These are phyloP conservation scores for Dysmachus trigonus DNA, from an alignment of 2,888 invertebrate genomes.

Conservation along the genomic window DNA sequence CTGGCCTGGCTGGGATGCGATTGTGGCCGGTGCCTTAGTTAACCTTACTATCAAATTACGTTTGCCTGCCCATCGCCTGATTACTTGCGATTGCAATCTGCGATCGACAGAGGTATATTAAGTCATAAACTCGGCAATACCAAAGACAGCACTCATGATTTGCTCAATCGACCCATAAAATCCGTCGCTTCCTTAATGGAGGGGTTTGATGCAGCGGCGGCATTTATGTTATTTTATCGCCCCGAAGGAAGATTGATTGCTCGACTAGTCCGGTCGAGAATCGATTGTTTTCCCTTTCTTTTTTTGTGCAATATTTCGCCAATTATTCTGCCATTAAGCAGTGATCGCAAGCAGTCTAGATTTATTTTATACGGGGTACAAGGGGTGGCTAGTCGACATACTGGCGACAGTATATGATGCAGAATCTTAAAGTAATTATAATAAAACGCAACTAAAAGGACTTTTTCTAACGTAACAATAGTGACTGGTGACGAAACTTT, in stretches of 20 bases:
- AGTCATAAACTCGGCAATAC: slow-evolving; percentile 7
- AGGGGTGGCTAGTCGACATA: not conserved
- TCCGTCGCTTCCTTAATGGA: slow-evolving; percentile 4
- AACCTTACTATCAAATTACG: not conserved
- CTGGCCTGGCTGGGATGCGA: not conserved
- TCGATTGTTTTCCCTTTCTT: not conserved
- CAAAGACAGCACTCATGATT: slow-evolving; percentile 10
- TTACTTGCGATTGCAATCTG: not conserved
- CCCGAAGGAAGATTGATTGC: not conserved
- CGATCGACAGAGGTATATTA: slow-evolving; percentile 9
- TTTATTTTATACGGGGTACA: not conserved
- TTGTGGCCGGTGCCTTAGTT: not conserved
- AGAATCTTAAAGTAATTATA: not conserved
- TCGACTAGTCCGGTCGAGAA: not conserved
- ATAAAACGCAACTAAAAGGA: too few species aligned
- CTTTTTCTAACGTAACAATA: too few species aligned
- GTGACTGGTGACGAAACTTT: too few species aligned
- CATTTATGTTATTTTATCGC: not conserved
- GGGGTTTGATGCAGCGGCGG: not conserved
- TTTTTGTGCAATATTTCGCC: not conserved
- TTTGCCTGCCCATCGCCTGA: not conserved
- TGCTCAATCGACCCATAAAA: slow-evolving; percentile 34
- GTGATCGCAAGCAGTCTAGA: not conserved
- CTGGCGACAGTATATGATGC: not conserved
- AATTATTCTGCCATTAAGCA: slow-evolving; percentile 2